These are phyloP conservation scores for Drosophila lutescens DNA, from an alignment of 2,888 invertebrate species.

Conservation along the genomic window DNA sequence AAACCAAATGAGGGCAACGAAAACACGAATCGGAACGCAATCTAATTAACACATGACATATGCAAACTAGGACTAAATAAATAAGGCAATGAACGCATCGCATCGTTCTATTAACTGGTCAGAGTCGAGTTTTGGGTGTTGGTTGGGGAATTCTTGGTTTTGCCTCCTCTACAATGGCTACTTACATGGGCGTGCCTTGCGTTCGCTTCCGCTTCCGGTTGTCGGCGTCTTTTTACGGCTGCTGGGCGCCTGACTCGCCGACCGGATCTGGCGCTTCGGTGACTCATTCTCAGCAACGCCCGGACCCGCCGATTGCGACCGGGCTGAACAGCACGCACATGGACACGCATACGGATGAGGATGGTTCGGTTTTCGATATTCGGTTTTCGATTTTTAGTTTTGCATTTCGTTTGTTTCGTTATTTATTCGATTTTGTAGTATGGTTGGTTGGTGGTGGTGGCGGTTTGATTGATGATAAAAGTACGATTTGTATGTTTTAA, in stretches of 20 bases:
- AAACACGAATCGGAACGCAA: conserved; percentile 17
- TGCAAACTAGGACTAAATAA: conserved; percentile 64
- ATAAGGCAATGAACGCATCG: conserved; percentile 45
- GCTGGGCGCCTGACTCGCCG: conserved; percentile 84
- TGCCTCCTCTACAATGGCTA: conserved; percentile 76
- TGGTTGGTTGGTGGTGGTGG: conserved; percentile 50
- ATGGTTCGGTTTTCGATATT: conserved; percentile 24
- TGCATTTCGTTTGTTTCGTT: conserved; percentile 11
- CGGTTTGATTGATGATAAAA: conserved; percentile 68
- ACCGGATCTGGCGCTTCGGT: conserved; percentile 90
- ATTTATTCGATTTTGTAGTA: conserved; percentile 31
- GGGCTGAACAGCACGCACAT: conserved; percentile 82
- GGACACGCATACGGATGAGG: conserved; percentile 12
- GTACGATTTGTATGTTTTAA: conserved; percentile 69
- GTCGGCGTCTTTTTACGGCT: conserved; percentile 86
- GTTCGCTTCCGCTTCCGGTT: conserved; percentile 82
- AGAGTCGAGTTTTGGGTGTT: conserved; percentile 18
- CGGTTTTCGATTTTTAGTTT: conserved; percentile 31
- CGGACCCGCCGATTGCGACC: conserved; percentile 90
- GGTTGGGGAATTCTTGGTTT: conserved; percentile 16
- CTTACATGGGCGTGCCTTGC: conserved; percentile 90
- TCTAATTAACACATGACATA: conserved; percentile 30
- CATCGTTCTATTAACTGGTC: conserved; percentile 25
- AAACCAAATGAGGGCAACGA: conserved; percentile 27
- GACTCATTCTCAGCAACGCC: conserved; percentile 88